Conservation (phyloP, 2,113 vertebrate genomes). For the Tenrec ecaudatus region DNA sequence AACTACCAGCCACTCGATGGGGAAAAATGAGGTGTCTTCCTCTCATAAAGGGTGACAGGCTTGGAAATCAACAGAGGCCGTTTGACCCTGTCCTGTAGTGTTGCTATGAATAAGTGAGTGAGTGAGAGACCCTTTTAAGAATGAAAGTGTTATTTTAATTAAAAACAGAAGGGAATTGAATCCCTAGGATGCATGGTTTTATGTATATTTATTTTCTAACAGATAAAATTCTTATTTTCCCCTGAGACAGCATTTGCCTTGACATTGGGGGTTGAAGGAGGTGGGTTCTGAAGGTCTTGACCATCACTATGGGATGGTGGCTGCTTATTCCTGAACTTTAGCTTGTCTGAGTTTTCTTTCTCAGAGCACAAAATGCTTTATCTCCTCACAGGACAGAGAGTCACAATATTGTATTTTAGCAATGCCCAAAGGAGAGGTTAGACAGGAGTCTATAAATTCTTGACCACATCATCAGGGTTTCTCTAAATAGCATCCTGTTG, state of each 20-base stretch:
- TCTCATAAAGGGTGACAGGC: no score
- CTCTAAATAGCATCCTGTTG: neutral
- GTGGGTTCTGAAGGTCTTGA: neutral
- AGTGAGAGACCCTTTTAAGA: neutral
- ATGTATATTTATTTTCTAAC: neutral
- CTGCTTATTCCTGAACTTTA: neutral
- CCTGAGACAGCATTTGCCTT: neutral
- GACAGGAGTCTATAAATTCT: neutral
- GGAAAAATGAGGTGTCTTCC: no score
- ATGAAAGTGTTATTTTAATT: neutral
- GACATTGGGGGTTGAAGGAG: neutral
- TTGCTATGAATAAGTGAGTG: no score
- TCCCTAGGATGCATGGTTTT: neutral
- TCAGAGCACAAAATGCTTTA: neutral
- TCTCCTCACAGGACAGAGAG: neutral
- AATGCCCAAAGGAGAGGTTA: neutral
- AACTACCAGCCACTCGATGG: no score
- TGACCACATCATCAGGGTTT: neutral
- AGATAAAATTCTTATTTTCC: neutral
- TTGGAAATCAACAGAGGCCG: no score
- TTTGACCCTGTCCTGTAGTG: no score
- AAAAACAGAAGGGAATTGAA: neutral
- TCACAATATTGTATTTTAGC: neutral
- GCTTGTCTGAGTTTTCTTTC: neutral
- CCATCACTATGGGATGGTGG: neutral